Evolutionary conservation across 2,888 invertebrate species (phyloP).

Genomic region (Gibbula magus): DNA sequence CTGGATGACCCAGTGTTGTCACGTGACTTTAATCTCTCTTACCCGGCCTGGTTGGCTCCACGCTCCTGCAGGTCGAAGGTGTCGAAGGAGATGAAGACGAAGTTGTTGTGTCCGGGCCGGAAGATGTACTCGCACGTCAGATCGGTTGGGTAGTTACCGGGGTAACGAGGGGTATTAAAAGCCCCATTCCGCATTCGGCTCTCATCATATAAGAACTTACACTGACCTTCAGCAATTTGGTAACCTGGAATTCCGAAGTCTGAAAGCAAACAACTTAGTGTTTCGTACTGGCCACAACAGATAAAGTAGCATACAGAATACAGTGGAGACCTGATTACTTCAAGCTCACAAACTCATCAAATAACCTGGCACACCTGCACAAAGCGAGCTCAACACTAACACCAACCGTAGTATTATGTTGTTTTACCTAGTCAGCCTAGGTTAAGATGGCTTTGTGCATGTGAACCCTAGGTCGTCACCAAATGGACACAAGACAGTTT

Average conservation of each 20-base stretch:
- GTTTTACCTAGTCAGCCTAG: no score
- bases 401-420: no score
- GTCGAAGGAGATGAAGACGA: slow-evolving; percentile 70
- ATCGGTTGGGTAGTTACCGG: slow-evolving; percentile 74
- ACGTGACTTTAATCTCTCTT: background rate
- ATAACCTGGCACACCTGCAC: no score
- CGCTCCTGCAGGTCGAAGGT: slow-evolving; percentile 56
- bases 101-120: slow-evolving; percentile 67
- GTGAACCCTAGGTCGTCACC: no score
- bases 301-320: no score
- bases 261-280: slow-evolving; percentile 76
- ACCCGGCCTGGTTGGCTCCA: slow-evolving; percentile 43
- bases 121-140: slow-evolving; percentile 76
- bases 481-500: no score
- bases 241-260: slow-evolving; percentile 96
- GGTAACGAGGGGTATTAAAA: slow-evolving; percentile 91
- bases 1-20: no score
- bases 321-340: no score
- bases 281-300: no score
- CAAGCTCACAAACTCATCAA: no score
- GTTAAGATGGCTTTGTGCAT: no score
- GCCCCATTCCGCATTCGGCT: slow-evolving; percentile 63
- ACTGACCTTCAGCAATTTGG: slow-evolving; percentile 90
- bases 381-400: no score
- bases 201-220: slow-evolving; percentile 88